These are phyloP conservation scores for Pimephales promelas DNA, from an alignment of 2,113 vertebrate genomes.

Conservation along the genomic window DNA sequence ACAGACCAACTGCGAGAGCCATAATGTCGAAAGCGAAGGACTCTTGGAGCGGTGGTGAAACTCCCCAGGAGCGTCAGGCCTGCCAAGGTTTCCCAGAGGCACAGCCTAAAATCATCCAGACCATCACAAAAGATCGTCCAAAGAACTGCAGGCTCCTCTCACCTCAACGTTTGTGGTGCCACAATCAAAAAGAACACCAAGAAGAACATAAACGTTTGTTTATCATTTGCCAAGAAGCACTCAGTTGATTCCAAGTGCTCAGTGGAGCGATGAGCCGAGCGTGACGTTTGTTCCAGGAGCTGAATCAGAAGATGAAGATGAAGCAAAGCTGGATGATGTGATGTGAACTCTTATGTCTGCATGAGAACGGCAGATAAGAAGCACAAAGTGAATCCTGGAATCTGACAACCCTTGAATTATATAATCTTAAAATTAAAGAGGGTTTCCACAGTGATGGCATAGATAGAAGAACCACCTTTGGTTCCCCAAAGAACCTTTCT, in stretches of 20 bases:
- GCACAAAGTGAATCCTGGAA: constrained; percentile 6
- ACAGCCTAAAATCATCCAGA: constrained; percentile 8
- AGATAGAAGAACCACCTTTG: no score
- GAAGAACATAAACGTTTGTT: not conserved
- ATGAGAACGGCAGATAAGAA: not conserved
- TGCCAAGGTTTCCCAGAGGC: constrained; percentile 9
- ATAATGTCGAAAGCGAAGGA: not conserved
- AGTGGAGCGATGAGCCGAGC: not conserved
- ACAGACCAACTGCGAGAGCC: not conserved
- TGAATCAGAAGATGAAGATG: not conserved
- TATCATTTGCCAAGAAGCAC: not conserved
- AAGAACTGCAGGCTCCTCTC: not conserved
- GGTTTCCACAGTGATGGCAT: not conserved
- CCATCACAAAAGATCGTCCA: not conserved
- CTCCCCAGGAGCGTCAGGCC: not conserved
- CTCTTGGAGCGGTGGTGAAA: not conserved
- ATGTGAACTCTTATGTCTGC: not conserved
- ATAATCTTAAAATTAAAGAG: not conserved
- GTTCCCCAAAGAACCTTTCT: no score
- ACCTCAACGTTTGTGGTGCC: not conserved
- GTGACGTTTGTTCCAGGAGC: not conserved
- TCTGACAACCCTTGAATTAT: not conserved
- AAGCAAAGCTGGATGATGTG: not conserved
- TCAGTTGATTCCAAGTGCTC: not conserved
- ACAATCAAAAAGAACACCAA: not conserved